These are phyloP conservation scores for Perithous albicinctus DNA, from an alignment of 2,888 invertebrate species.

Conservation along the genomic window DNA sequence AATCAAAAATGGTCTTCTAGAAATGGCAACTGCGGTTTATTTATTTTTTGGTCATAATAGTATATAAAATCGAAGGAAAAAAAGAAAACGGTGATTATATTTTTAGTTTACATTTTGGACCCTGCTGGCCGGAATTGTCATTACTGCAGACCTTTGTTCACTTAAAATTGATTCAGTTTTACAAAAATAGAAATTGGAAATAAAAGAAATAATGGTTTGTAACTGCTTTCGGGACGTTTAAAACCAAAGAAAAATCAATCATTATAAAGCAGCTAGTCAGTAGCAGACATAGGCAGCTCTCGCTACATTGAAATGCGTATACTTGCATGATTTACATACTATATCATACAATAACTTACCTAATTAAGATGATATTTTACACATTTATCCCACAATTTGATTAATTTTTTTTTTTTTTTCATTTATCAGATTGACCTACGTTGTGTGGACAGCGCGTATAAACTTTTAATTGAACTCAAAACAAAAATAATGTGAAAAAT, in stretches of 20 bases:
- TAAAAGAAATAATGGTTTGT: neutral
- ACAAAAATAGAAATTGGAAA: neutral
- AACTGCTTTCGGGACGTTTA: neutral
- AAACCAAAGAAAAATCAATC: neutral
- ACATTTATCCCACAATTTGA: neutral
- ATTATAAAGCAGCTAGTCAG: neutral
- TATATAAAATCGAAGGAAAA: too few relatives aligned
- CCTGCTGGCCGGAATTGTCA: neutral
- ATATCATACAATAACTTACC: neutral
- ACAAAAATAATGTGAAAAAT: neutral
- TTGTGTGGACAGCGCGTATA: neutral
- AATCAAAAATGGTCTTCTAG: too few relatives aligned
- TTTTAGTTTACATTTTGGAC: neutral
- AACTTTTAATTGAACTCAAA: neutral
- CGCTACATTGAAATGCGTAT: conserved; percentile 2
- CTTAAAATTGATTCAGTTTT: neutral
- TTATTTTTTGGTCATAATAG: too few relatives aligned
- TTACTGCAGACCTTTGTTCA: neutral
- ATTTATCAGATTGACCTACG: neutral
- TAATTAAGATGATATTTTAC: neutral
- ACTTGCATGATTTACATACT: neutral
- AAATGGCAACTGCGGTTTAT: too few relatives aligned
- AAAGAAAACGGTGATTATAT: too few relatives aligned
- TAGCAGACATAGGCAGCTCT: neutral
- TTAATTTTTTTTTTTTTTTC: neutral